These are phyloP conservation scores for Cremastinae sp. DNA, from an alignment of 2,888 invertebrate genomes.

Conservation along the genomic window DNA sequence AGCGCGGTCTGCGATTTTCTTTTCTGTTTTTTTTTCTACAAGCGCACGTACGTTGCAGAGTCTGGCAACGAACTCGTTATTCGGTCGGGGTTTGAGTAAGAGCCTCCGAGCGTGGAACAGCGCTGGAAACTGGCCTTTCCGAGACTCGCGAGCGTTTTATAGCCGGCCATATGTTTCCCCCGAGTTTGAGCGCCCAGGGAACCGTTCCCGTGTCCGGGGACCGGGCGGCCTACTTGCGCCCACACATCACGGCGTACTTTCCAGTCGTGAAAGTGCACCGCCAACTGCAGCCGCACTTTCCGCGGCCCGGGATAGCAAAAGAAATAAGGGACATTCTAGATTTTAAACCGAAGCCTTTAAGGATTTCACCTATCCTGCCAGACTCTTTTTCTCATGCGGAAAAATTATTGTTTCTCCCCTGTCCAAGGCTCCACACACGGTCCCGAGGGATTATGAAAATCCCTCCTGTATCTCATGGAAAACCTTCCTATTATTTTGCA, in stretches of 20 bases:
- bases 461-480: constrained; percentile 4
- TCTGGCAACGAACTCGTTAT: constrained; percentile 8
- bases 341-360: constrained; percentile 14
- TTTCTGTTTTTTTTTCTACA: no score
- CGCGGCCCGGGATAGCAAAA: not conserved
- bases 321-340: constrained; percentile 24
- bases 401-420: constrained; percentile 50
- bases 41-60: no score
- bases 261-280: constrained; percentile 30
- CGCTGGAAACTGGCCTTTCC: constrained; percentile 38
- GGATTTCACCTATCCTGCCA: constrained; percentile 7
- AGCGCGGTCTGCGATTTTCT: not conserved
- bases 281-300: constrained; percentile 33
- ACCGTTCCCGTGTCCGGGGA: constrained; percentile 27
- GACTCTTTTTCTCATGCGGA: constrained; percentile 23
- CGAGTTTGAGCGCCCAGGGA: constrained; percentile 44
- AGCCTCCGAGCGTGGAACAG: constrained; percentile 26
- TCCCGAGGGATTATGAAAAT: constrained; percentile 19
- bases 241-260: constrained; percentile 26
- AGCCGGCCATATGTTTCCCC: constrained; percentile 51
- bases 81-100: constrained; percentile 43
- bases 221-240: constrained; percentile 22
- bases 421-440: constrained; percentile 3
- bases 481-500: constrained; percentile 8
- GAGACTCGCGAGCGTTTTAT: constrained; percentile 50